A percentile compares a stretch with the other conserved stretches of the same genome.
Conservation (phyloP, 1,140 invertebrate species). For the Steinernema khuongi region DNA sequence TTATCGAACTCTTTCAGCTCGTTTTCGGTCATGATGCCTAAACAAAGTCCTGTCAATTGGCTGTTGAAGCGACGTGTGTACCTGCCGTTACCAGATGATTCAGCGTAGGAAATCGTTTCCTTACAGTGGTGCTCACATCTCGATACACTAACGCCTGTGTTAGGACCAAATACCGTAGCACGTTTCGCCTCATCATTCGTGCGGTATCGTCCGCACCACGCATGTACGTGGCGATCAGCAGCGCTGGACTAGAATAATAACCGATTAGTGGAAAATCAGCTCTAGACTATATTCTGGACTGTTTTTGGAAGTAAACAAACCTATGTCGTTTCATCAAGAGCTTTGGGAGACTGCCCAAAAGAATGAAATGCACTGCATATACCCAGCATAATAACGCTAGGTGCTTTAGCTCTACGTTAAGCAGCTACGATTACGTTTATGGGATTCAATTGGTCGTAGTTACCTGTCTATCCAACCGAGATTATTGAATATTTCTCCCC, state of each 20-base stretch:
- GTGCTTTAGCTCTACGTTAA: too few species aligned
- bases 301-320: background rate
- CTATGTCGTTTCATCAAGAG: constrained; percentile 10
- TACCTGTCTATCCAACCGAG: constrained; percentile 58
- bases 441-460: too few species aligned
- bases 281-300: background rate
- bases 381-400: too few species aligned
- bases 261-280: background rate
- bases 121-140: constrained; percentile 47
- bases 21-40: constrained; percentile 52
- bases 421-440: too few species aligned
- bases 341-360: too few species aligned
- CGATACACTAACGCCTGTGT: constrained; percentile 52
- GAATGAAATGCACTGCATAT: too few species aligned
- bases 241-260: constrained; percentile 37
- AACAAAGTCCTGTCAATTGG: background rate
- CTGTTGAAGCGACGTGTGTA: background rate
- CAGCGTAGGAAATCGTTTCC: constrained; percentile 54
- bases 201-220: constrained; percentile 42
- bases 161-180: constrained; percentile 47
- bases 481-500: constrained; percentile 53
- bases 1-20: constrained; percentile 50
- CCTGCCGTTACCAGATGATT: constrained; percentile 55
- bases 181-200: constrained; percentile 47
- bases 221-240: constrained; percentile 46